Base-by-base conservation (phyloP, 2,113 vertebrate species). In the Anolis carolinensis region DNA sequence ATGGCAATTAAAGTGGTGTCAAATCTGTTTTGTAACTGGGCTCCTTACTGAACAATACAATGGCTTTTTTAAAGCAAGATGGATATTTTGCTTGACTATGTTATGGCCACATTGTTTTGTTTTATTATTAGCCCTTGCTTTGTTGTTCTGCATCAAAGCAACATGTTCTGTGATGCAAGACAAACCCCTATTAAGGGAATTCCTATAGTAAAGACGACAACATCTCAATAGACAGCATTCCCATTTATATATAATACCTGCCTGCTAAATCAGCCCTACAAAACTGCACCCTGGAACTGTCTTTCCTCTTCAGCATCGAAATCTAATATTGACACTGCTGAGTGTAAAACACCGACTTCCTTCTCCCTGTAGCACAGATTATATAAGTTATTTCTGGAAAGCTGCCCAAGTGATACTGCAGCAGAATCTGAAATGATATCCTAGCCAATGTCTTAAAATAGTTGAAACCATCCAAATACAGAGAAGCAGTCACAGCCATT, bases 381-480 rank as follows among this genome's bases (percentile, higher is more conserved):
- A 88, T 72, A 83, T 71, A 55, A 82, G 75, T 52, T 75, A 67
- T 71, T 93, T 87, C 74, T 92, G 92, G 94, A 87, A 91, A 70
- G 21, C 63, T 88, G 71, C 83, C 93, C 87, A 89, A 92, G 52
- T 32, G 68, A 88, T 78, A 89, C 0, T 86, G 82, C 86, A 85
- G 85, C 89, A 90, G 86, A 92, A 90, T 86, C 84, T 1, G 87
- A 92, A 93, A 89, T 3, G 63, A 52, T 39, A 59, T 68, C 80
- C 67, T 75, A 89, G 50, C 55, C 71, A 81, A 0, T 50, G 71
- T 67, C 86, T 70, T 89, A 93, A 93, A 93, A 92, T 89, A 94
- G 86, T 89, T 84, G 20, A 91, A 76, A 32, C 59, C 39, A 36
- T 74, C 55, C 32, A 84, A 67, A 91, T 91, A 90, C 90, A 91